These are phyloP conservation scores for Cheirogaleus major DNA, from an alignment of 2,797 vertebrate species.

Conservation along the genomic window DNA sequence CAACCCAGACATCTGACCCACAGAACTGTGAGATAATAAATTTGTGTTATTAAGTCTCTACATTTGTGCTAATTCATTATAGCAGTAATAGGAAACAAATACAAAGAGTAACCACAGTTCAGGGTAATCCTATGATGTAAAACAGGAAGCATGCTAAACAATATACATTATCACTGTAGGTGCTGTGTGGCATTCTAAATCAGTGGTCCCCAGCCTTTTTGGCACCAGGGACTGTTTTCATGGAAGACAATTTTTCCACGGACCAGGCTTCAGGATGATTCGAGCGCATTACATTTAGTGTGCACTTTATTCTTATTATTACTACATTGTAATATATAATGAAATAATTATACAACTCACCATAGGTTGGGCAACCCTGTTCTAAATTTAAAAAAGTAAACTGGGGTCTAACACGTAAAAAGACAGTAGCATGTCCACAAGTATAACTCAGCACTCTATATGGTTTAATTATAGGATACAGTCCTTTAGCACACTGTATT, in stretches of 20 bases:
- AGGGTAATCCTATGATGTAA: neutral
- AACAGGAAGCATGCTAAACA: neutral
- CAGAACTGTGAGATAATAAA: neutral
- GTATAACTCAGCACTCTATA: neutral
- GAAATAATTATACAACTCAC: no score
- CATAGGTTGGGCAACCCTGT: no score
- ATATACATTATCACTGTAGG: neutral
- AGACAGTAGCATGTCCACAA: neutral
- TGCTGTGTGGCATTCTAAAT: neutral
- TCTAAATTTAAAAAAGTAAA: neutral
- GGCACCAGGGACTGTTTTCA: no score
- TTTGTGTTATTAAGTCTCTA: neutral
- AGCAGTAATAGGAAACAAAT: neutral
- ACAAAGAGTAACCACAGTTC: neutral
- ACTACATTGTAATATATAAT: no score
- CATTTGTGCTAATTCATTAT: neutral
- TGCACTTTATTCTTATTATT: no score
- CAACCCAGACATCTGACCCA: neutral
- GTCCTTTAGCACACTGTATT: neutral
- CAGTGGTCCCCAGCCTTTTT: no score
- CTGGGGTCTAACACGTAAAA: neutral
- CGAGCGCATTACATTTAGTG: no score
- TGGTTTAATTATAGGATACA: neutral
- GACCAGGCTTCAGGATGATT: no score
- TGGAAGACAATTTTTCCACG: no score